phyloP scores from a whole-genome alignment of 1,140 invertebrate species.

The Panulirus ornatus region DNA sequence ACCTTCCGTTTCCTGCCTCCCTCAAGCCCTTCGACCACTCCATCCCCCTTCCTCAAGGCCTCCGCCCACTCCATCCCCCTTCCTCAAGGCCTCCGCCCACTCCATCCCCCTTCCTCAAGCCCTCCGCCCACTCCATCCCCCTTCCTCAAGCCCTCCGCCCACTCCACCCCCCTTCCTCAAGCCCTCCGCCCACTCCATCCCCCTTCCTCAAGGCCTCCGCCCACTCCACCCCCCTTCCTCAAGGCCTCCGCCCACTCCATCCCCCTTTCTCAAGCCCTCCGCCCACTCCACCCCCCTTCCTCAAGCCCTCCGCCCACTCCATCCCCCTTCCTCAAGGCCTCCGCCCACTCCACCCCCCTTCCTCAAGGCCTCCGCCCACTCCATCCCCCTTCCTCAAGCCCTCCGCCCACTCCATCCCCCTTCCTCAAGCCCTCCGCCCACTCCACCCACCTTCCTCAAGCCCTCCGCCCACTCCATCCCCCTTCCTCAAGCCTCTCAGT shows the following conservation, averaged over 20 bases:
- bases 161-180: background rate
- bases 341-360: background rate
- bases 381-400: background rate
- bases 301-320: background rate
- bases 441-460: background rate
- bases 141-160: background rate
- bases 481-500: too few species aligned
- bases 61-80: background rate
- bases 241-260: background rate
- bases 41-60: background rate
- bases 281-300: background rate
- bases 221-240: background rate
- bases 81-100: background rate
- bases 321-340: background rate
- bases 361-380: background rate
- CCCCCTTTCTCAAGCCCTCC: background rate
- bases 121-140: too few species aligned
- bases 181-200: background rate
- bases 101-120: background rate
- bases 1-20: background rate
- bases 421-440: background rate
- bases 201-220: background rate
- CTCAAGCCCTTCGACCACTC: too few species aligned
- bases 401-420: background rate
- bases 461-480: background rate